Evolutionary conservation across 2,888 invertebrate species (phyloP), one percentile per base, ranked within the genome.

Genomic region (Mythimna impura): DNA sequence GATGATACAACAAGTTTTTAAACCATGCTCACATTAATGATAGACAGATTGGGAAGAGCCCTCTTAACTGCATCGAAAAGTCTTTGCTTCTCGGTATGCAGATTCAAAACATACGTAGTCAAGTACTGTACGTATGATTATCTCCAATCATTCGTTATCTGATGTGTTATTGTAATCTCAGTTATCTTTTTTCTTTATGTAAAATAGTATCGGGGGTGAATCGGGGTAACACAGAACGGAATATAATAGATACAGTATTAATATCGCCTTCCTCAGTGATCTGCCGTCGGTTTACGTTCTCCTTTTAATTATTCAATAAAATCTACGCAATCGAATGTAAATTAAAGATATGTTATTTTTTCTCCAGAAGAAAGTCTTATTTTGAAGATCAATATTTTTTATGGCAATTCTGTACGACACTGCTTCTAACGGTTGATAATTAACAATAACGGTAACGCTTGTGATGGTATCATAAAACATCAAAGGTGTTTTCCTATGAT

Each of bases 111-210:
- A 58, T 55, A 79, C 67, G 57, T 67, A 65, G 25, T 47, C 52
- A 40, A 22, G 14, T 61, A 64, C 66, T 47, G 70, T 66, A n/a
- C 66, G 71, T 71, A 54, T 81, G 77, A 69, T 66, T 81, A 67
- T 81, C 36, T 75, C 30, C 61, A 70, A 68, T 73, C 71, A 36
- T 80, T 76, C 72, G 72, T 55, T 81, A 62, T 73, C 58, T 67
- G 65, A 66, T 67, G 52, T 83, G 75, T 80, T 86, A 75, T 86
- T 83, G 65, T 85, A 79, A 85, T 76, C 73, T 76, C 70, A 66
- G 83, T 83, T 85, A 80, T 83, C 65, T 68, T 80, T 67, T 72
- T 78, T 78, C 86, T 81, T 73, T 86, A 84, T 84, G 86, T 73
- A 78, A 86, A 85, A 66, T 76, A 81, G 70, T 68, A 73, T 72